phyloP scores from a whole-genome alignment of 2,888 invertebrate genomes.

The Aphodius sticticus region DNA sequence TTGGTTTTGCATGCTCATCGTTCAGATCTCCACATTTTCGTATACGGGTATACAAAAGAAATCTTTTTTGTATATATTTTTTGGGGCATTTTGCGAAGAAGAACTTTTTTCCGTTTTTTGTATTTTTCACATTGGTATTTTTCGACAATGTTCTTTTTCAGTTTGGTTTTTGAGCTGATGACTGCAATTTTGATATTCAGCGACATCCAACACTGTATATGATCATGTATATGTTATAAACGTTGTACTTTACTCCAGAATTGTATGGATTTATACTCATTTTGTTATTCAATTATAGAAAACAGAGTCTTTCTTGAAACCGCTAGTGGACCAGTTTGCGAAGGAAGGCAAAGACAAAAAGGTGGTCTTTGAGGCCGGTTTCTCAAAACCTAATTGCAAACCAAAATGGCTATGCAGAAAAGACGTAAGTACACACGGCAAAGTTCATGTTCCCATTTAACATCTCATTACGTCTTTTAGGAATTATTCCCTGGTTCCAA shows the following conservation, averaged over 20 bases:
- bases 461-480: constrained; percentile 50
- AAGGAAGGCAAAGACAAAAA: constrained; percentile 97
- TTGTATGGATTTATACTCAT: constrained; percentile 24
- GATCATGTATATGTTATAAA: constrained; percentile 31
- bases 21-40: constrained; percentile 29
- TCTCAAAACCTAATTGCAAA: constrained; percentile 95
- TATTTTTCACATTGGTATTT: constrained; percentile 45
- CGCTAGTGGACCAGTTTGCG: constrained; percentile 91
- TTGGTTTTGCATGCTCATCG: constrained; percentile 46
- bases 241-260: constrained; percentile 18
- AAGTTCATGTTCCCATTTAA: not conserved
- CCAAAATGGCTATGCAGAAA: constrained; percentile 92
- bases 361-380: constrained; percentile 91
- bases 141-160: constrained; percentile 50
- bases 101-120: constrained; percentile 40
- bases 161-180: constrained; percentile 52
- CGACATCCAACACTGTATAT: constrained; percentile 35
- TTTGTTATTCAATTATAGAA: constrained; percentile 68
- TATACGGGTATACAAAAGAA: constrained; percentile 29
- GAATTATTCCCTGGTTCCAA: constrained; percentile 96
- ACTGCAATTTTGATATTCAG: constrained; percentile 52
- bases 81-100: constrained; percentile 33
- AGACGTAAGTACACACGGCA: constrained; percentile 75
- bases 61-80: constrained; percentile 38
- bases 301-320: constrained; percentile 93